Conservation (phyloP, 2,888 invertebrate species). For the Anorthoa munda region DNA sequence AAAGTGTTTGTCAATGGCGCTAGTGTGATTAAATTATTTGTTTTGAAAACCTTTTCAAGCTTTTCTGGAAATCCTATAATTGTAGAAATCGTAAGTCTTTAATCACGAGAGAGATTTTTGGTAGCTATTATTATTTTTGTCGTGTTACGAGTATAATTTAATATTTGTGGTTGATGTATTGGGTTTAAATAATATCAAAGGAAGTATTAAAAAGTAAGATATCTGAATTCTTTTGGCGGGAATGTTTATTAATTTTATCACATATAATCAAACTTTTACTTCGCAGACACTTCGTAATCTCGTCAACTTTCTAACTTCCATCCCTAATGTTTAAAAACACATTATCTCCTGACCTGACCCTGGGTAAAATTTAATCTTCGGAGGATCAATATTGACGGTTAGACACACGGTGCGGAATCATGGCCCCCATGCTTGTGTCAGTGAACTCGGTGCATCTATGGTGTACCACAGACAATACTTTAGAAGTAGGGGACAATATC, state of each 20-base stretch:
- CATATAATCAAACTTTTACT: conserved; percentile 36
- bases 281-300: conserved; percentile 36
- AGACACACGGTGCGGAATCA: conserved; percentile 67
- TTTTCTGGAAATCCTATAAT: not conserved
- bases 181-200: not conserved
- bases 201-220: not conserved
- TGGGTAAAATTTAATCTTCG: conserved; percentile 50
- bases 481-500: conserved; percentile 69
- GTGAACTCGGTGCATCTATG: conserved; percentile 74
- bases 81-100: not conserved
- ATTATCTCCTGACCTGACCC: conserved; percentile 58
- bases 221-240: not conserved
- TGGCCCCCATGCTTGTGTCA: conserved; percentile 71
- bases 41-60: not conserved
- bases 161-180: too few relatives aligned
- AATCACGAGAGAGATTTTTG: not conserved
- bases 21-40: conserved; percentile 4
- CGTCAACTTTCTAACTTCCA: conserved; percentile 48
- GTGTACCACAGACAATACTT: conserved; percentile 65
- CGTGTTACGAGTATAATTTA: too few relatives aligned
- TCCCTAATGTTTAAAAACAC: conserved; percentile 51
- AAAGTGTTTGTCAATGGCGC: conserved; percentile 31
- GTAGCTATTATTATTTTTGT: not conserved
- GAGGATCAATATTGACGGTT: conserved; percentile 73
- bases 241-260: conserved; percentile 28